Evolutionary conservation across 1,140 invertebrate genomes (phyloP).

Genomic region (Protaetia brevitarsis): DNA sequence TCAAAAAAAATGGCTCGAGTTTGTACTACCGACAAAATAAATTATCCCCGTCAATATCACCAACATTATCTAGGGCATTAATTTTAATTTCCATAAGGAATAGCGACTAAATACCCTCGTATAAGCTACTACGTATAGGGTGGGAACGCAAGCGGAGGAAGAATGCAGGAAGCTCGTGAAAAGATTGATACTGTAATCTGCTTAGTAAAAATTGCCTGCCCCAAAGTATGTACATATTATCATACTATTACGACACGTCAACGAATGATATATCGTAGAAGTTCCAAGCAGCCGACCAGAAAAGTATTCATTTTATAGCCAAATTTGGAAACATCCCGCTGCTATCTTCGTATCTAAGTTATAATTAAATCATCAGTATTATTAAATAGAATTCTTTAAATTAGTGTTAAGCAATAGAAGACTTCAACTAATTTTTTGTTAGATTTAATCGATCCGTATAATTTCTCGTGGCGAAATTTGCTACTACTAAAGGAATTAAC

Average conservation of each 20-base stretch:
- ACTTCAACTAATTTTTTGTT: too few species aligned
- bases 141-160: conserved; percentile 11
- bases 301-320: conserved; percentile 28
- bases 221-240: conserved; percentile 48
- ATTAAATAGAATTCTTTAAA: too few species aligned
- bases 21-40: neutral
- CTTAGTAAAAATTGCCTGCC: conserved; percentile 47
- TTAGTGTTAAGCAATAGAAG: too few species aligned
- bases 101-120: conserved; percentile 32
- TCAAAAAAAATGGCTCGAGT: too few species aligned
- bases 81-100: conserved; percentile 44
- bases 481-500: neutral
- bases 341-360: too few species aligned
- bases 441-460: too few species aligned
- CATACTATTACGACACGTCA: conserved; percentile 49
- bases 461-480: too few species aligned
- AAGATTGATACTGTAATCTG: conserved; percentile 50
- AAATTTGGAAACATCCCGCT: neutral
- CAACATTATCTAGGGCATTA: conserved; percentile 24
- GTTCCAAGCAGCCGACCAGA: conserved; percentile 43
- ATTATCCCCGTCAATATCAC: neutral
- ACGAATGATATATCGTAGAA: conserved; percentile 45
- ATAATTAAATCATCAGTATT: too few species aligned
- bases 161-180: conserved; percentile 37
- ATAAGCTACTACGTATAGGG: neutral